Evolutionary conservation across 37 sponge, comb jelly and placozoan species (phyloP).

Genomic region (Ephydatia muelleri): DNA sequence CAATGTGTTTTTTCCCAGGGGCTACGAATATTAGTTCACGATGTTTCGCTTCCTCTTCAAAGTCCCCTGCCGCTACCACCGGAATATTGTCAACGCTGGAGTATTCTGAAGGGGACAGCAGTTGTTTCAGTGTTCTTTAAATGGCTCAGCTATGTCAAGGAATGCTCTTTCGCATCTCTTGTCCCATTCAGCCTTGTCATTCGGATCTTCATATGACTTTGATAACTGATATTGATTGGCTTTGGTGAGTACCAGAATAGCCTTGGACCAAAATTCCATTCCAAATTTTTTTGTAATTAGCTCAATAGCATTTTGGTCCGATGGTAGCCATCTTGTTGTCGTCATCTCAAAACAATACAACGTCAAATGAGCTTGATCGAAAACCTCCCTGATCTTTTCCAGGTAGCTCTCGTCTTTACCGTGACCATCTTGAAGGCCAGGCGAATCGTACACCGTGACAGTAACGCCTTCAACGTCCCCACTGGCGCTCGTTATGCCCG

Average conservation of each 20-base stretch:
- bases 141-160: too few species aligned
- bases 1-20: background rate
- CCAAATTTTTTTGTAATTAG: conserved; percentile 14
- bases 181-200: background rate
- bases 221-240: conserved; percentile 4
- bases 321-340: background rate
- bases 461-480: background rate
- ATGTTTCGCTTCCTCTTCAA: background rate
- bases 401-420: conserved; percentile 8
- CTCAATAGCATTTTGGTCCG: background rate
- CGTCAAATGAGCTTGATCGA: conserved; percentile 1
- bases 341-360: conserved; percentile 34
- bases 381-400: conserved; percentile 6
- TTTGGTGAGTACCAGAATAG: conserved; percentile 7
- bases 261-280: background rate
- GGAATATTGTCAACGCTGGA: background rate
- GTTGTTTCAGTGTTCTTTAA: too few species aligned
- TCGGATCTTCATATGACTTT: background rate
- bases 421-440: conserved; percentile 28
- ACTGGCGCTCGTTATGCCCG: background rate
- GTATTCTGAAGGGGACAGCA: too few species aligned
- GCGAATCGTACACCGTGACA: conserved; percentile 13
- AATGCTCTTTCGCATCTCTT: background rate
- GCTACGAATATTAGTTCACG: background rate
- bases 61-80: conserved; percentile 1